Evolutionary conservation across 2,113 vertebrate genomes (phyloP).

Genomic region (Campylomormyrus numenius): DNA sequence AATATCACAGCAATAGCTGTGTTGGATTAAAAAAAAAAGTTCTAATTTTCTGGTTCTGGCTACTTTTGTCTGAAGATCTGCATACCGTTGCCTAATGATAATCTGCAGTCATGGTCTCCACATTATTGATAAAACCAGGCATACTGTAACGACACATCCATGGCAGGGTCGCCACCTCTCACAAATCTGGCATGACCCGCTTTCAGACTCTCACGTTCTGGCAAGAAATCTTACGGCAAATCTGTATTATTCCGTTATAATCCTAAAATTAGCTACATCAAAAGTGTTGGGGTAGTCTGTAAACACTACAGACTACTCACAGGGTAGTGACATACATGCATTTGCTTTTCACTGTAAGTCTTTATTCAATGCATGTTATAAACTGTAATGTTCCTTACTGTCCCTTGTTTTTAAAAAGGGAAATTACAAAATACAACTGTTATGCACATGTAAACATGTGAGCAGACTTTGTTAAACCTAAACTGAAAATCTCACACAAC

Average conservation of each 20-base stretch:
- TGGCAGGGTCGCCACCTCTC: too few species aligned
- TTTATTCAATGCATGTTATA: neutral
- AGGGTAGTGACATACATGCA: too few species aligned
- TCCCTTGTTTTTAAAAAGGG: neutral
- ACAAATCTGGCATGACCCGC: too few species aligned
- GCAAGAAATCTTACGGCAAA: too few species aligned
- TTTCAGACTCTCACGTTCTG: too few species aligned
- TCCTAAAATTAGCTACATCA: too few species aligned
- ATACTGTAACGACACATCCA: neutral
- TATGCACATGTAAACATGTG: too few species aligned
- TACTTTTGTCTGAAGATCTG: neutral
- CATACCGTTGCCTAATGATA: neutral
- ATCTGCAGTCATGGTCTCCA: neutral
- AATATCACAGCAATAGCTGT: neutral
- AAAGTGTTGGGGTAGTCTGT: too few species aligned
- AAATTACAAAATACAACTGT: neutral
- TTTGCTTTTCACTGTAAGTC: neutral
- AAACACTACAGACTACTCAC: too few species aligned
- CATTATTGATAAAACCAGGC: neutral
- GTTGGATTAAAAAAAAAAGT: neutral
- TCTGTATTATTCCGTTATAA: too few species aligned
- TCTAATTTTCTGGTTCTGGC: neutral
- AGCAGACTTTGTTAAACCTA: too few species aligned
- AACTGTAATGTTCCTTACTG: neutral
- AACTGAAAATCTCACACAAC: too few species aligned